Conservation (phyloP, 1,140 invertebrate species). For the Mya arenaria region DNA sequence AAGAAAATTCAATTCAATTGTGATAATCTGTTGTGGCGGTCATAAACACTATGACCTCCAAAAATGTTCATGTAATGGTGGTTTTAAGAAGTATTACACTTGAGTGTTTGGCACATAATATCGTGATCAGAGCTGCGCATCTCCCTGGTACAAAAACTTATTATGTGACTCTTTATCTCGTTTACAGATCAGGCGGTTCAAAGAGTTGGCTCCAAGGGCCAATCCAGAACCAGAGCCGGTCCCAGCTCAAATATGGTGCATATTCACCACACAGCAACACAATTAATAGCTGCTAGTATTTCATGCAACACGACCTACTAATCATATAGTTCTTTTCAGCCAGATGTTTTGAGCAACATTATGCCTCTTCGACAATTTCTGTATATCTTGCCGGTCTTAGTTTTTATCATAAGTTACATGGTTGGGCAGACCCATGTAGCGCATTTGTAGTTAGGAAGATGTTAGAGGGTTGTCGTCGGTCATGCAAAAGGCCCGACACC, state of each 20-base stretch:
- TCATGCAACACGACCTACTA: not conserved
- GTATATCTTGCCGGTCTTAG: conserved; percentile 10
- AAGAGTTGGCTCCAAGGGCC: conserved; percentile 7
- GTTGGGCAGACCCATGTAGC: not conserved
- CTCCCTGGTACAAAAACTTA: conserved; percentile 1
- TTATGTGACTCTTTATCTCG: conserved; percentile 43
- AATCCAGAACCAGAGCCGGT: not conserved
- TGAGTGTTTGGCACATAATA: conserved; percentile 4
- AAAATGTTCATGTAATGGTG: conserved; percentile 4
- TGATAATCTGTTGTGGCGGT: conserved; percentile 19
- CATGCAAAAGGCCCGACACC: too few species aligned
- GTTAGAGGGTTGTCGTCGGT: too few species aligned
- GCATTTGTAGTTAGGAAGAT: conserved; percentile 11
- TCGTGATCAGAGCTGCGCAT: conserved; percentile 16
- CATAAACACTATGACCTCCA: conserved; percentile 22
- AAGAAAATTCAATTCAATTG: conserved; percentile 33
- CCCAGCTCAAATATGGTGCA: not conserved
- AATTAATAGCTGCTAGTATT: not conserved
- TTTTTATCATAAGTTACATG: conserved; percentile 9
- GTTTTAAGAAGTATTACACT: conserved; percentile 12
- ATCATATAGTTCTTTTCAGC: not conserved
- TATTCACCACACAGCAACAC: not conserved
- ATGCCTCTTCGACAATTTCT: not conserved
- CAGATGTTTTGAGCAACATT: not conserved
- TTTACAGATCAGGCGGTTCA: conserved; percentile 26